phyloP scores from a whole-genome alignment of 2,888 invertebrate species.

The Troglohyphantes excavatus region DNA sequence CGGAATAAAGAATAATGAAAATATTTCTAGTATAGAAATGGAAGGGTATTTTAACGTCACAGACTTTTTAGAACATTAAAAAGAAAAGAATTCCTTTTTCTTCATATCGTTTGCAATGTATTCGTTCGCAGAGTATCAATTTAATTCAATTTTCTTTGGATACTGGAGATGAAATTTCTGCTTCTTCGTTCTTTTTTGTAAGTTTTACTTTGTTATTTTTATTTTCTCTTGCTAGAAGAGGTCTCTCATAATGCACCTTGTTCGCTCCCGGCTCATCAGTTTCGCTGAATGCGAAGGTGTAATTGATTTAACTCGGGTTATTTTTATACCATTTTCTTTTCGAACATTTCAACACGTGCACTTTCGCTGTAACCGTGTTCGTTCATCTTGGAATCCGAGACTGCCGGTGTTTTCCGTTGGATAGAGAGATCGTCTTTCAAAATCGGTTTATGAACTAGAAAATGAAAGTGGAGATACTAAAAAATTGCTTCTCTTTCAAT shows the following conservation, averaged over 20 bases:
- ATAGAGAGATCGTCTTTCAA: background rate
- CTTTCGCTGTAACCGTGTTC: slow-evolving; percentile 1
- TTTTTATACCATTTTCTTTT: slow-evolving; percentile 5
- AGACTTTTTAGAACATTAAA: slow-evolving; percentile 3
- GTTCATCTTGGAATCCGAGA: background rate
- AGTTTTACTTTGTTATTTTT: background rate
- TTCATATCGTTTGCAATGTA: slow-evolving; percentile 28
- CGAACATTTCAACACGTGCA: background rate
- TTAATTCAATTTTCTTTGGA: slow-evolving; percentile 61
- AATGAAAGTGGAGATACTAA: background rate
- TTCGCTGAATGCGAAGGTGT: slow-evolving; percentile 19
- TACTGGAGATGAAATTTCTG: slow-evolving; percentile 15
- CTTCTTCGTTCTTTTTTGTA: slow-evolving; percentile 16
- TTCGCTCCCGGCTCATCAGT: slow-evolving; percentile 22
- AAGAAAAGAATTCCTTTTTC: background rate
- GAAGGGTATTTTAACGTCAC: slow-evolving; percentile 9
- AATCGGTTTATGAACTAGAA: slow-evolving; percentile 3
- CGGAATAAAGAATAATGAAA: background rate
- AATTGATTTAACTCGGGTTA: slow-evolving; percentile 39
- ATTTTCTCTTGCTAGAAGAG: background rate
- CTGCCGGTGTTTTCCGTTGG: background rate
- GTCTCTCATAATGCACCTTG: slow-evolving; percentile 22
- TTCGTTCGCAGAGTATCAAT: slow-evolving; percentile 38
- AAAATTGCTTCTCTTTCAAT: background rate
- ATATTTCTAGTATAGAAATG: slow-evolving; percentile 17